Percentiles rank a stretch among this genome's conserved stretches.
phyloP scores from a whole-genome alignment of 1,140 invertebrate species.

The Drosophila pachea region DNA sequence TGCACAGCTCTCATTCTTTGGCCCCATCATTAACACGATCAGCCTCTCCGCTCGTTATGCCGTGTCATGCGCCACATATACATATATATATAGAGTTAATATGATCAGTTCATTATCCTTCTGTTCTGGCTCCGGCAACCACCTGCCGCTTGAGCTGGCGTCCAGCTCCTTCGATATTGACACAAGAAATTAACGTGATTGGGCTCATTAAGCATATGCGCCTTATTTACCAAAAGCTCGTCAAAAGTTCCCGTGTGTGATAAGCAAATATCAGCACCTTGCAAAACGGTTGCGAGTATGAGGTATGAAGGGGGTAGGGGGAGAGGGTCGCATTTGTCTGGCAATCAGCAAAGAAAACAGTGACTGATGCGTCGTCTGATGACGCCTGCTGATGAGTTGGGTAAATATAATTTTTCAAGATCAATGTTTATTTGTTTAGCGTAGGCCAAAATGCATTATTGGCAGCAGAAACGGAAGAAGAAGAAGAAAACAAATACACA shows the following conservation, averaged over 20 bases:
- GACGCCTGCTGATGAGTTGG: constrained; percentile 67
- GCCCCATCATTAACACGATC: background rate
- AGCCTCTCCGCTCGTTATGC: background rate
- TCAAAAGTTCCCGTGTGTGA: constrained; percentile 64
- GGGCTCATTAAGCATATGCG: constrained; percentile 67
- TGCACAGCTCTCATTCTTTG: background rate
- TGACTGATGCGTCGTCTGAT: constrained; percentile 44
- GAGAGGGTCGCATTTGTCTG: constrained; percentile 39
- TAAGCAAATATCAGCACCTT: constrained; percentile 74
- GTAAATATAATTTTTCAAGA: constrained; percentile 77
- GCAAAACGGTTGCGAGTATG: constrained; percentile 28
- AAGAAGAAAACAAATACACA: no score
- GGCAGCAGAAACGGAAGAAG: background rate
- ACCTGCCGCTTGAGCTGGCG: constrained; percentile 52
- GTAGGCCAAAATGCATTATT: constrained; percentile 31
- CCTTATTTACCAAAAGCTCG: constrained; percentile 49
- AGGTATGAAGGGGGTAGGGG: no score
- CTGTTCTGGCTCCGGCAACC: constrained; percentile 14
- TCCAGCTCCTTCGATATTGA: constrained; percentile 45
- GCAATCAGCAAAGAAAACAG: constrained; percentile 75
- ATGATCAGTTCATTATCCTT: constrained; percentile 36
- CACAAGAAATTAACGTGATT: constrained; percentile 72
- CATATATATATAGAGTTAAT: background rate
- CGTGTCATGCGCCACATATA: background rate
- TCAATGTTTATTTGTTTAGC: constrained; percentile 73